phyloP scores from a whole-genome alignment of 1,140 invertebrate species.

The Drosophila mauritiana region DNA sequence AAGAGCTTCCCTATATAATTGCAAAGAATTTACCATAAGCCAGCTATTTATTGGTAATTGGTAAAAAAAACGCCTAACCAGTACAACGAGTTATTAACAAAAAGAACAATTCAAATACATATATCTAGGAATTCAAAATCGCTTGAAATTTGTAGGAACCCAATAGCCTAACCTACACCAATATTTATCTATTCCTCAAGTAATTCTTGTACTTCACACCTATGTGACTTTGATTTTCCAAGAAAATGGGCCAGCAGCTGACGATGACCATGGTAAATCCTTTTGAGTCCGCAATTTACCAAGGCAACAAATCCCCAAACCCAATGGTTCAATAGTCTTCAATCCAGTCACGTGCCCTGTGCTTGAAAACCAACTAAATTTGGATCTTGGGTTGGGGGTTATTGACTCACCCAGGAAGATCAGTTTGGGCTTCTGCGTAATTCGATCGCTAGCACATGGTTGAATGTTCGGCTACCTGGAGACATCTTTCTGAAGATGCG shows the following conservation, averaged over 20 bases:
- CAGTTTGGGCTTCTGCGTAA: slow-evolving; percentile 27
- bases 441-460: slow-evolving; percentile 43
- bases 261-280: slow-evolving; percentile 25
- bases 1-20: slow-evolving; percentile 5
- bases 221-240: slow-evolving; percentile 4
- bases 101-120: too few relatives aligned
- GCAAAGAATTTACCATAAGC: background rate
- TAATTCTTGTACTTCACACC: slow-evolving; percentile 6
- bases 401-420: slow-evolving; percentile 30
- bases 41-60: too few relatives aligned
- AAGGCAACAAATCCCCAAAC: background rate
- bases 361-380: slow-evolving; percentile 29
- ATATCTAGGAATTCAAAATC: background rate
- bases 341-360: slow-evolving; percentile 44
- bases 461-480: slow-evolving; percentile 30
- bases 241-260: slow-evolving; percentile 22
- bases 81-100: too few relatives aligned
- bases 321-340: slow-evolving; percentile 30
- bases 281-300: background rate
- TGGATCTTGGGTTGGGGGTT: slow-evolving; percentile 35
- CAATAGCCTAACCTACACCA: slow-evolving; percentile 10
- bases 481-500: slow-evolving; percentile 19
- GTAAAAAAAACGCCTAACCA: background rate
- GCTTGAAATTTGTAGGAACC: background rate
- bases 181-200: slow-evolving; percentile 18